Evolutionary conservation across 2,888 invertebrate species (phyloP).

Genomic region (Esperia sulphurella): DNA sequence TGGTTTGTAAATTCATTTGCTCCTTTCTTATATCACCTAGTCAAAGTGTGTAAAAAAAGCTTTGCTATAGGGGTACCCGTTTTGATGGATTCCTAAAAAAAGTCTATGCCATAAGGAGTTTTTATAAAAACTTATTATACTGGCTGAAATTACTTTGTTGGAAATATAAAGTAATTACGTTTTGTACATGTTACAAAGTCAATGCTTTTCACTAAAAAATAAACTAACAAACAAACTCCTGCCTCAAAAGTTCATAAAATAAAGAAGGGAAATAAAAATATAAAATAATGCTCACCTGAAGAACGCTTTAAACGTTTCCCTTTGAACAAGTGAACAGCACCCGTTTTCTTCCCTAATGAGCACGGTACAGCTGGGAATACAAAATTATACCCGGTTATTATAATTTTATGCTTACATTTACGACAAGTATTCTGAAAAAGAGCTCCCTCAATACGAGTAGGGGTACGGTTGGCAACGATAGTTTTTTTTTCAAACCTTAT

Average conservation of each 20-base stretch:
- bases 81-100: no score
- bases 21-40: no score
- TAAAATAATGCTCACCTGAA: constrained; percentile 49
- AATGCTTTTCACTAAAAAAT: neutral
- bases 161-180: no score
- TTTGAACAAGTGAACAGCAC: constrained; percentile 46
- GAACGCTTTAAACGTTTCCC: constrained; percentile 65
- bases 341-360: constrained; percentile 57
- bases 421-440: neutral
- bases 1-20: no score
- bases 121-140: no score
- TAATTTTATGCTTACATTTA: neutral
- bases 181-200: no score
- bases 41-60: no score
- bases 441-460: neutral
- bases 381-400: constrained; percentile 20
- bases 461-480: no score
- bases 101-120: no score
- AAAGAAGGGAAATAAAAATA: constrained; percentile 4
- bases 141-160: no score
- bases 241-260: neutral
- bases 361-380: constrained; percentile 57
- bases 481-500: no score
- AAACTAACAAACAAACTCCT: neutral
- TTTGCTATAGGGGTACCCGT: no score